Evolutionary conservation across 2,113 vertebrate genomes (phyloP).

Genomic region (Fukomys damarensis): DNA sequence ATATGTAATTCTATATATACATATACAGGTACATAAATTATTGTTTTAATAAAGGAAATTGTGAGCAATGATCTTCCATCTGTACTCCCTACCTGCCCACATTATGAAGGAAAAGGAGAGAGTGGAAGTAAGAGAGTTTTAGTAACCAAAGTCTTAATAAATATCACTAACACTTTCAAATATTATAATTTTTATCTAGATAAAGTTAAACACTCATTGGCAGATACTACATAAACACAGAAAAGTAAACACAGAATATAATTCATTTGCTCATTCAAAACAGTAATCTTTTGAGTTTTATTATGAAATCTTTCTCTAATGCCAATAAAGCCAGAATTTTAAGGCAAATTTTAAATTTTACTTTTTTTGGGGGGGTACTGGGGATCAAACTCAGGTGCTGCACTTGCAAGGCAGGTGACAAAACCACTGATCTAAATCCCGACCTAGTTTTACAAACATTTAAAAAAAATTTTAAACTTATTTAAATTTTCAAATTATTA

Average conservation of each 20-base stretch:
- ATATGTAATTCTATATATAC: no score
- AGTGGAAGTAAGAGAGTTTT: background rate
- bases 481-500: background rate
- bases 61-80: background rate
- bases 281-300: background rate
- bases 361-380: no score
- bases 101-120: accelerated
- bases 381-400: no score
- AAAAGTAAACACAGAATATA: background rate
- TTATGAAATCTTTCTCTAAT: background rate
- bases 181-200: background rate
- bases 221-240: background rate
- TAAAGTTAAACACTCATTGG: background rate
- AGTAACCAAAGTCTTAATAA: background rate
- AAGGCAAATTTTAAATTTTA: background rate
- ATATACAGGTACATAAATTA: no score
- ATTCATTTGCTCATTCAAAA: background rate
- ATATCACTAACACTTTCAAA: background rate
- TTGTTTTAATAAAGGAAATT: background rate
- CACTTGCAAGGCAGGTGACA: no score
- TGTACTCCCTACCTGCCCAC: accelerated
- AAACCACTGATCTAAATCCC: no score
- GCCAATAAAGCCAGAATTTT: background rate
- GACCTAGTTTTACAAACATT: no score
- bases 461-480: no score